A percentile compares a stretch with the other conserved stretches of the same genome.
These are phyloP conservation scores for Notechis scutatus DNA, from an alignment of 2,113 vertebrate genomes.

Conservation along the genomic window DNA sequence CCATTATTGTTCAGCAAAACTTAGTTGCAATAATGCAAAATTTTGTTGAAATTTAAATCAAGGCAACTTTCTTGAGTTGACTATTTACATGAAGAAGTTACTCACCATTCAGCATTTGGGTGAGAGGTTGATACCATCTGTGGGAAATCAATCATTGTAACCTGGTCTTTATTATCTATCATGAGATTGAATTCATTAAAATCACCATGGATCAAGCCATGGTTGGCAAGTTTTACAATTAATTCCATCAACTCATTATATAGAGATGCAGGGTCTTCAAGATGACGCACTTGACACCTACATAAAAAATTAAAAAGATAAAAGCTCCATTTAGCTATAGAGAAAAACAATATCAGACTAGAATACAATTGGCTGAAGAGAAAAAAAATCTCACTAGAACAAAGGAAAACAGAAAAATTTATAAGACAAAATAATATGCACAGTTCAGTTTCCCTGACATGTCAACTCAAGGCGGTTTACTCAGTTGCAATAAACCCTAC, in stretches of 20 bases:
- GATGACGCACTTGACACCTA: slow-evolving; percentile 85
- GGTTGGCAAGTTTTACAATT: slow-evolving; percentile 89
- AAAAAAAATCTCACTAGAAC: not conserved
- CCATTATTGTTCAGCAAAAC: not conserved
- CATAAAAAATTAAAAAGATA: slow-evolving; percentile 13
- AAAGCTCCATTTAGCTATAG: not conserved
- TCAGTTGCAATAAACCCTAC: not conserved
- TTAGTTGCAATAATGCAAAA: not conserved
- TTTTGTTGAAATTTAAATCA: not conserved
- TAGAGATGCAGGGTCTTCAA: slow-evolving; percentile 84
- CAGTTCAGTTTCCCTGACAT: not conserved
- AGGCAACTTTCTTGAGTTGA: not conserved
- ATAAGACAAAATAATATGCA: not conserved
- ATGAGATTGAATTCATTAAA: slow-evolving; percentile 98
- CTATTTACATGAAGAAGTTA: slow-evolving; percentile 26
- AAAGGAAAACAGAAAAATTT: not conserved
- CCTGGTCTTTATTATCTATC: slow-evolving; percentile 84
- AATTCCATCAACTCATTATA: slow-evolving; percentile 96
- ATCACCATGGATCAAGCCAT: slow-evolving; percentile 95
- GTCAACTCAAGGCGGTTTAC: not conserved
- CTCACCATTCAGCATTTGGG: slow-evolving; percentile 90
- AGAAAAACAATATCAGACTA: not conserved
- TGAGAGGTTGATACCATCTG: slow-evolving; percentile 98
- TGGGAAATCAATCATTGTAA: slow-evolving; percentile 97
- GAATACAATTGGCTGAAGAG: not conserved